Base-by-base conservation (phyloP, 2,888 invertebrate species). In the Tuta absoluta region DNA sequence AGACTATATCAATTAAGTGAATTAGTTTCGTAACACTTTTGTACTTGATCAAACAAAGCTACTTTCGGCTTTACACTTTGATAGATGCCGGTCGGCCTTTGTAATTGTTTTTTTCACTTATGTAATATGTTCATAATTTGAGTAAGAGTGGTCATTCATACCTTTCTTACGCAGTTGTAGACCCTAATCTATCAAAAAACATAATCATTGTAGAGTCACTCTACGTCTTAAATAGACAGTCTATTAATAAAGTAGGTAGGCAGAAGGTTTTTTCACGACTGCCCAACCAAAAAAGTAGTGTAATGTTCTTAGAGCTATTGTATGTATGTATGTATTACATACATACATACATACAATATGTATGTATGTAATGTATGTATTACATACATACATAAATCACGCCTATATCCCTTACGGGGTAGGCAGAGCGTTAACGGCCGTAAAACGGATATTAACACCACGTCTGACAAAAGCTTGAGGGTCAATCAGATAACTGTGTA, bases 31-130 rank as follows among this genome's bases (percentile, higher is more conserved):
- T 67, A 73, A 74, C 66, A 63, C 21, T 48, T 41, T 38, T 64
- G 69, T 56, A 33, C 28, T 38, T 68, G 73, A 72, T 73, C 70
- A 73, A 71, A 74, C 72, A 74, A 72, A 33, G 12, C 57, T 12
- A 58, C 38, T 51, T 51, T 48, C 48, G 48, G 17, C 48, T 17
- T 21, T 11, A 21, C 33, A 33, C 21, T 51, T 21, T 12, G 21
- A 51, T 21, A 51, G 23, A 51, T 51, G 51, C 21, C 21, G 21
- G 11, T 51, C 21, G 21, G 23, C 21, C 12, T 19, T 5, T 48
- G 12, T 51, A 51, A 51, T 51, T 51, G 51, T 21, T 51, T 51
- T 21, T 51, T 51, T 51, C 10, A 12, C 51, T 51, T 51, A 51
- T 51, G 21, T 51, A 51, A 51, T 51, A 51, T 21, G 51, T 51